These are phyloP conservation scores for Caenorhabditis doughertyi DNA, from an alignment of 2,888 invertebrate genomes.

Conservation along the genomic window DNA sequence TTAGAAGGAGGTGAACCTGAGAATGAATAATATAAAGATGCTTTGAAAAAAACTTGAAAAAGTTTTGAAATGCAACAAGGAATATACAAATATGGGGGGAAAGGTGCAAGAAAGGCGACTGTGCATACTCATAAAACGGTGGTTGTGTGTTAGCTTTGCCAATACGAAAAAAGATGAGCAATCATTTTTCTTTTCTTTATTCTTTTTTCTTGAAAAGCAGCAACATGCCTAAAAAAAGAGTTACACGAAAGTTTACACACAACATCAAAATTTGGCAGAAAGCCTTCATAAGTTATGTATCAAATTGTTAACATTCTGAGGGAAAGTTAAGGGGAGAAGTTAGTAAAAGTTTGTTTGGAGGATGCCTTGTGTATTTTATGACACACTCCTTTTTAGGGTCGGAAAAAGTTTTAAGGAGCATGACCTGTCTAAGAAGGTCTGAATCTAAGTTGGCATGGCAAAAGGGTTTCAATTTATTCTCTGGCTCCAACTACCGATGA, in stretches of 20 bases:
- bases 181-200: conserved; percentile 14
- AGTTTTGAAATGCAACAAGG: conserved; percentile 50
- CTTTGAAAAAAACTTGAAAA: conserved; percentile 2
- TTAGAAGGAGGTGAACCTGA: conserved; percentile 32
- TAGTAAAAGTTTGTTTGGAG: conserved; percentile 30
- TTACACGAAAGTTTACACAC: background rate
- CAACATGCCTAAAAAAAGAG: background rate
- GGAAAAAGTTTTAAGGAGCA: conserved; percentile 17
- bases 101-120: conserved; percentile 27
- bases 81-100: conserved; percentile 33
- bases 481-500: no score
- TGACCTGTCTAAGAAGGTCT: conserved; percentile 4
- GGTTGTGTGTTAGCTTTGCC: conserved; percentile 49
- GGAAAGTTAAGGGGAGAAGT: background rate
- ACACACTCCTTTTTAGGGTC: conserved; percentile 12
- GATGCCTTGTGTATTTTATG: conserved; percentile 31
- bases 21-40: background rate
- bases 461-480: no score
- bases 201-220: background rate
- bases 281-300: background rate
- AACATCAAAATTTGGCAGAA: background rate
- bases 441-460: no score
- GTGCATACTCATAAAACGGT: conserved; percentile 65
- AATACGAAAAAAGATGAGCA: conserved; percentile 52
- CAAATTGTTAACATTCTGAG: background rate